Base-by-base conservation (phyloP, 2,888 invertebrate genomes). In the Agriopis aurantiaria region DNA sequence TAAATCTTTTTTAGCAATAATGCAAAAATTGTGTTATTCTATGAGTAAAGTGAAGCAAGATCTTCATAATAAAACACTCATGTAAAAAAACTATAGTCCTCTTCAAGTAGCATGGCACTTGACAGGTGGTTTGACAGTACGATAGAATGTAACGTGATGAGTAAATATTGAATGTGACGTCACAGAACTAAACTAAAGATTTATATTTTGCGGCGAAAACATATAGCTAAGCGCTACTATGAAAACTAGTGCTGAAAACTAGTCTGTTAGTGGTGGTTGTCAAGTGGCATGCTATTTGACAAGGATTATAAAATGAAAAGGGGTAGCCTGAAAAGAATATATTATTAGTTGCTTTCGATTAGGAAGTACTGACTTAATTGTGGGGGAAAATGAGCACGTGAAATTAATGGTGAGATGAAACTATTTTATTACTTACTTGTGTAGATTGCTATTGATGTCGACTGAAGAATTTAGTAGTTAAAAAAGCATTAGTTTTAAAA, bases 1-100 rank as follows among this genome's bases (percentile, higher is more conserved):
- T 84, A 85, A 86, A 88, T 85, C 80, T 84, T 81, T 81, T 82
- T 74, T 71, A 83, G 84, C 80, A 85, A 85, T 84, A 86, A 87
- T 88, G 87, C 78, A 82, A 82, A 85, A 87, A 85, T 81, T 83
- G 81, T 88, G 88, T 88, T 79, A 77, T 77, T 76, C 68, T 77
- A 70, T 71, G 62, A 70, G 72, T 43, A 59, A 71, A 68, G 60
- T 17, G 69, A 58, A 58, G 46, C 71, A 73, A 75, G 46, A 73
- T 48, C 66, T 77, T 71, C 48, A 61, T 74, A 69, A 69, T 78
- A 72, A 64, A 76, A 55, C 65, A 58, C 9, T 71, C 55, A 64
- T 69, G 65, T 61, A n/a, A 51, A 60, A 41, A 23, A 23, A 23
- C 17, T 23, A 23, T 23, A 23, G 17, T 0, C 17, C 17, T 23